Conservation (phyloP, 2,888 invertebrate genomes). For the Eristalis intricaria region DNA sequence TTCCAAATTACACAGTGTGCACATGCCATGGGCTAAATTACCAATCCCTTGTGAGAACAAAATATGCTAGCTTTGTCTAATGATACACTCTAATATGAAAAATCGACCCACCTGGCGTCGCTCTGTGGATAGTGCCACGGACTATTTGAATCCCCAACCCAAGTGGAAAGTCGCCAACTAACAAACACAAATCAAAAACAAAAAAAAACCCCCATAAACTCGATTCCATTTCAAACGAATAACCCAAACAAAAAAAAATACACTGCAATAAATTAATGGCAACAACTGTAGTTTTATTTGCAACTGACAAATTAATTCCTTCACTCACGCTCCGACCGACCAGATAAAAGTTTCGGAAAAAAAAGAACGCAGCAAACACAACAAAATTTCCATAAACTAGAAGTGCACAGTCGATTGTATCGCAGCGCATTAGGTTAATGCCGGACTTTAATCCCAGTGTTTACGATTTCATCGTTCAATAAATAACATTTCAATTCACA, state of each 20-base stretch:
- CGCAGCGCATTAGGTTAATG: not conserved
- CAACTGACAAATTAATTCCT: not conserved
- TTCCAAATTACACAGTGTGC: no score
- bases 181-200: no score
- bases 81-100: no score
- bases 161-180: no score
- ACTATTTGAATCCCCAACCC: no score
- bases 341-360: not conserved
- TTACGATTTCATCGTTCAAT: constrained; percentile 63
- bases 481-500: constrained; percentile 46
- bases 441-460: constrained; percentile 47
- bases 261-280: not conserved
- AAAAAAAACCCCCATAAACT: not conserved
- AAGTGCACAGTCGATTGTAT: not conserved
- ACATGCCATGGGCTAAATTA: no score
- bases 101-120: no score
- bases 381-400: not conserved
- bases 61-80: no score
- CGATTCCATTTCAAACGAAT: not conserved
- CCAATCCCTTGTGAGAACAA: no score
- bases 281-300: not conserved
- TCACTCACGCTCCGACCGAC: not conserved
- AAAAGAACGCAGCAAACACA: not conserved
- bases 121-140: no score
- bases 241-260: not conserved